These are phyloP conservation scores for Microcebus griseorufus DNA, from an alignment of 2,113 vertebrate genomes.

Conservation along the genomic window DNA sequence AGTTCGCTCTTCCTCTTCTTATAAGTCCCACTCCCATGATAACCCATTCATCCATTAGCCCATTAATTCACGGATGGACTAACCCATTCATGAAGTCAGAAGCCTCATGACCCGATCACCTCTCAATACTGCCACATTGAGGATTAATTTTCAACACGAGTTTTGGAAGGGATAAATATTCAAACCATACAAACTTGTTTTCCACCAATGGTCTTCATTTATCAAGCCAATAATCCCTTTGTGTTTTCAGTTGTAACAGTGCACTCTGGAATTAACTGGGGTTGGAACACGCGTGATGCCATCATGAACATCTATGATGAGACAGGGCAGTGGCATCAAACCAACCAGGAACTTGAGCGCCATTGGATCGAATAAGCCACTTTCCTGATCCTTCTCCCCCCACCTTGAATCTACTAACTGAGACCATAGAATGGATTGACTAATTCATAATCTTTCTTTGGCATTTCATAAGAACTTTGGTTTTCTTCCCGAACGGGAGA, in stretches of 20 bases:
- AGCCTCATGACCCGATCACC: background rate
- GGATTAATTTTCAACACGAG: background rate
- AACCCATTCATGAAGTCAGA: background rate
- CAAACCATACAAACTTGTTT: background rate
- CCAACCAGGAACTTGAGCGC: background rate
- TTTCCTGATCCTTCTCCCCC: background rate
- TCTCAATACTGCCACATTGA: background rate
- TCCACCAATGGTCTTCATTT: background rate
- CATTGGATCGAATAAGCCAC: background rate
- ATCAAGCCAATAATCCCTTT: background rate
- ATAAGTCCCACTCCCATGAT: background rate
- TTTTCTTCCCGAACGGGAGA: background rate
- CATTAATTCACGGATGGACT: background rate
- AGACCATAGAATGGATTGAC: background rate
- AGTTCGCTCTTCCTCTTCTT: background rate
- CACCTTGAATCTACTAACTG: background rate
- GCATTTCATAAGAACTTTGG: background rate
- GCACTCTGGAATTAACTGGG: background rate
- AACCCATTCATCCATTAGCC: background rate
- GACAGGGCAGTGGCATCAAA: background rate
- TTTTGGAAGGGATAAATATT: background rate
- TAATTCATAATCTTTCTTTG: background rate
- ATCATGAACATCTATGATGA: background rate
- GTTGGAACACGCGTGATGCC: background rate
- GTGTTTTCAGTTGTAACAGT: background rate